Percentiles rank a stretch among this genome's conserved stretches.
Evolutionary conservation across 2,888 invertebrate species (phyloP).

Genomic region (Lasioglossum calceatum): DNA sequence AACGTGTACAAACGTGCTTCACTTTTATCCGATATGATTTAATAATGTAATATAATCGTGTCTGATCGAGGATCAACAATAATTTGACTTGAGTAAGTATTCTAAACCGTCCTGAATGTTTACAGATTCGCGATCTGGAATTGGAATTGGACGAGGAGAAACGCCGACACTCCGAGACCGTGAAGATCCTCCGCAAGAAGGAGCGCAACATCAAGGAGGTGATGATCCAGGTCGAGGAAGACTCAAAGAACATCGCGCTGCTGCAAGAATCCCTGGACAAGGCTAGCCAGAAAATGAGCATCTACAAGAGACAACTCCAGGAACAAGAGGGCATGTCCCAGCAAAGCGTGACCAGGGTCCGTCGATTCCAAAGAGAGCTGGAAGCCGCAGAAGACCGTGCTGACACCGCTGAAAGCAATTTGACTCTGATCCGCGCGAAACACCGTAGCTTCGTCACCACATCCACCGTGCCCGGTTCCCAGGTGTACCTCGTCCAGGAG

Average conservation of each 20-base stretch:
- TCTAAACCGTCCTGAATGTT: background rate
- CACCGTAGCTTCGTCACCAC: slow-evolving; percentile 99
- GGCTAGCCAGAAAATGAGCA: slow-evolving; percentile 93
- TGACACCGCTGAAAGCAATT: slow-evolving; percentile 96
- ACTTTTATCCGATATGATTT: too few relatives aligned
- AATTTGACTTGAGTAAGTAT: background rate
- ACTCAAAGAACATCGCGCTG: slow-evolving; percentile 97
- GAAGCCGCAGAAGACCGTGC: slow-evolving; percentile 99
- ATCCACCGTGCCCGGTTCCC: slow-evolving; percentile 95
- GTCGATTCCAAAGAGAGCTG: slow-evolving; percentile 98
- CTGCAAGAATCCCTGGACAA: slow-evolving; percentile 97
- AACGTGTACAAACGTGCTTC: background rate
- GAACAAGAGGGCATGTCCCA: slow-evolving; percentile 97
- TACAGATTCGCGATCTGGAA: slow-evolving; percentile 96
- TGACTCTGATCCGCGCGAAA: slow-evolving; percentile 98
- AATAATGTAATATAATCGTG: too few relatives aligned
- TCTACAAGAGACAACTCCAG: slow-evolving; percentile 98
- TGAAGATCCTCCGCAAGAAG: slow-evolving; percentile 99
- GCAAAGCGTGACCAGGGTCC: slow-evolving; percentile 97
- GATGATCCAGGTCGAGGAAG: slow-evolving; percentile 97
- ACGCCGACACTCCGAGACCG: slow-evolving; percentile 98
- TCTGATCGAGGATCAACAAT: too few relatives aligned
- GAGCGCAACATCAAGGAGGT: slow-evolving; percentile 98
- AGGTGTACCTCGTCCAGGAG: slow-evolving; percentile 96
- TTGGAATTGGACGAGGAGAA: slow-evolving; percentile 98